Percentiles rank a stretch among this genome's conserved stretches.
Conservation (phyloP, 53 echinoderm and acorn worm species). For the Hippasteria phrygiana region DNA sequence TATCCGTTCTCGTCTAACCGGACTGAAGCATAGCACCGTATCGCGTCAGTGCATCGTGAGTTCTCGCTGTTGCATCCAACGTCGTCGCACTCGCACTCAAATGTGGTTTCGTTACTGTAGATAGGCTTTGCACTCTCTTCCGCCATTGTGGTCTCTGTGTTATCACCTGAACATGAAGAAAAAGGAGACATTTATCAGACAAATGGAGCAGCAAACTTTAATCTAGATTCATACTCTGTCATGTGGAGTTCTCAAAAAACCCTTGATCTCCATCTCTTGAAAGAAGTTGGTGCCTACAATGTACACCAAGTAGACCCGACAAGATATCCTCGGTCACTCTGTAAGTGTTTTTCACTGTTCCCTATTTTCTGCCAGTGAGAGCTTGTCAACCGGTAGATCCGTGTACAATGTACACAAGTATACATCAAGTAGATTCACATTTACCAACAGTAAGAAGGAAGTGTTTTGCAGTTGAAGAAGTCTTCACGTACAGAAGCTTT, state of each 20-base stretch:
- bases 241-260: not conserved
- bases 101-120: slow-evolving; percentile 52
- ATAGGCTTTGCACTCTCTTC: slow-evolving; percentile 49
- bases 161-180: slow-evolving; percentile 23
- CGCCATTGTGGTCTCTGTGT: slow-evolving; percentile 54
- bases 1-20: slow-evolving; percentile 61
- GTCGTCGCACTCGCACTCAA: slow-evolving; percentile 73
- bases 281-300: not conserved
- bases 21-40: slow-evolving; percentile 79
- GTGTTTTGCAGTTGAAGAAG: not conserved
- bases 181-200: not conserved
- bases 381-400: not conserved
- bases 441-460: not conserved
- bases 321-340: not conserved
- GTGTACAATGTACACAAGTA: not conserved
- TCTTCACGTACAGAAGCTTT: not conserved
- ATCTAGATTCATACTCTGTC: not conserved
- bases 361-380: not conserved
- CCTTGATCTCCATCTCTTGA: not conserved
- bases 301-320: not conserved
- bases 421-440: not conserved
- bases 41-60: slow-evolving; percentile 54
- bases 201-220: not conserved
- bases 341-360: not conserved
- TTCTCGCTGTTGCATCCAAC: slow-evolving; percentile 66